Evolutionary conservation across 2,113 vertebrate genomes (phyloP).

Genomic region (Zootoca vivipara): DNA sequence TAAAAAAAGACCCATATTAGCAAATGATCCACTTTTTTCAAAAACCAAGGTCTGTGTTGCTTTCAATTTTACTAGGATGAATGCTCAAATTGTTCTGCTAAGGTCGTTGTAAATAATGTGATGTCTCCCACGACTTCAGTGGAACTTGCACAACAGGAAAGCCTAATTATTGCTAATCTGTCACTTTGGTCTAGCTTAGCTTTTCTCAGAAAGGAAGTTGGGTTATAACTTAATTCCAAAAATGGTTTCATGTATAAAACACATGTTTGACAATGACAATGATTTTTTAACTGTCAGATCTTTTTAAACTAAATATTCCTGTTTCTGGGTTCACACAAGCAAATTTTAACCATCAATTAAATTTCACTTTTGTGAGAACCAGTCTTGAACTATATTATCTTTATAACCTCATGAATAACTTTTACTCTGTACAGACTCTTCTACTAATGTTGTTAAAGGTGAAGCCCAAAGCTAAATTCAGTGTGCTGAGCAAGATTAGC

Average conservation of each 20-base stretch:
- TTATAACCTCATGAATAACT: background rate
- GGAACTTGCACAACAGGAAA: background rate
- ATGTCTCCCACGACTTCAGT: background rate
- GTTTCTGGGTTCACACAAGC: background rate
- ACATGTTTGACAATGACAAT: background rate
- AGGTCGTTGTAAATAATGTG: background rate
- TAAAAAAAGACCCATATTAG: conserved; percentile 4
- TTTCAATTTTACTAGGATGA: conserved; percentile 5
- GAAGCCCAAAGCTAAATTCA: background rate
- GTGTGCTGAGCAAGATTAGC: background rate
- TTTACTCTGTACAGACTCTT: background rate
- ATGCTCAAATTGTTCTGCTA: background rate
- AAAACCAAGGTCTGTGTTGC: conserved; percentile 3
- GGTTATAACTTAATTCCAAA: background rate
- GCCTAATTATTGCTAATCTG: background rate
- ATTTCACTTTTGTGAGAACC: background rate
- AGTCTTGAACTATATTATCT: background rate
- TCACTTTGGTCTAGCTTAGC: background rate
- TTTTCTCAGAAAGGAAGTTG: background rate
- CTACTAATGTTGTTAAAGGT: background rate
- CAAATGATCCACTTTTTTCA: background rate
- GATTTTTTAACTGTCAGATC: background rate
- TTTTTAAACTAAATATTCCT: background rate
- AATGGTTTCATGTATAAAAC: background rate
- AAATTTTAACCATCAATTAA: background rate